Evolutionary conservation across 2,113 vertebrate species (phyloP).

Genomic region (Ploceus nigricollis): DNA sequence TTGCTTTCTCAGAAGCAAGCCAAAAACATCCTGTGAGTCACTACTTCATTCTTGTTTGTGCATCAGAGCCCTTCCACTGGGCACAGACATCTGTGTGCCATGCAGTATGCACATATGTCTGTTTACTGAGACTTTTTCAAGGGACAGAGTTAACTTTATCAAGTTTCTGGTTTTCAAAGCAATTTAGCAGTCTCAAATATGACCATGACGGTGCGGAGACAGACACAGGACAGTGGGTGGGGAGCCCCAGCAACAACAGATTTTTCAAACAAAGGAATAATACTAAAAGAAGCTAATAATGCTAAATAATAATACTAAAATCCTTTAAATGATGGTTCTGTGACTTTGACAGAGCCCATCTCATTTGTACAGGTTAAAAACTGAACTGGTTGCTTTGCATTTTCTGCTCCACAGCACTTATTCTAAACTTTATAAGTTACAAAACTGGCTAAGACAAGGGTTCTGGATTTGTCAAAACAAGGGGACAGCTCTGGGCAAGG

Average conservation of each 20-base stretch:
- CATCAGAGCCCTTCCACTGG: not conserved
- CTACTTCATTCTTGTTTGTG: not conserved
- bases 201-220: not conserved
- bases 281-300: not conserved
- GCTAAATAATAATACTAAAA: not conserved
- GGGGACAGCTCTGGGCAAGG: not conserved
- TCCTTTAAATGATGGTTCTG: not conserved
- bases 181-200: not conserved
- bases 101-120: not conserved
- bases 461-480: not conserved
- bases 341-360: not conserved
- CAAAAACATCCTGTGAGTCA: not conserved
- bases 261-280: not conserved
- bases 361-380: not conserved
- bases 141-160: not conserved
- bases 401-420: not conserved
- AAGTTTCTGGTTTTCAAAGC: not conserved
- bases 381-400: not conserved
- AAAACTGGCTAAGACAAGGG: not conserved
- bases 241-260: not conserved
- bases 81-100: not conserved
- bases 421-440: not conserved
- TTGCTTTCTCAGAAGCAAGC: not conserved
- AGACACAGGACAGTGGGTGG: rapidly evolving
- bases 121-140: not conserved